Evolutionary conservation across 2,888 invertebrate species (phyloP).

Genomic region (Sinodicranocentrus sp.): DNA sequence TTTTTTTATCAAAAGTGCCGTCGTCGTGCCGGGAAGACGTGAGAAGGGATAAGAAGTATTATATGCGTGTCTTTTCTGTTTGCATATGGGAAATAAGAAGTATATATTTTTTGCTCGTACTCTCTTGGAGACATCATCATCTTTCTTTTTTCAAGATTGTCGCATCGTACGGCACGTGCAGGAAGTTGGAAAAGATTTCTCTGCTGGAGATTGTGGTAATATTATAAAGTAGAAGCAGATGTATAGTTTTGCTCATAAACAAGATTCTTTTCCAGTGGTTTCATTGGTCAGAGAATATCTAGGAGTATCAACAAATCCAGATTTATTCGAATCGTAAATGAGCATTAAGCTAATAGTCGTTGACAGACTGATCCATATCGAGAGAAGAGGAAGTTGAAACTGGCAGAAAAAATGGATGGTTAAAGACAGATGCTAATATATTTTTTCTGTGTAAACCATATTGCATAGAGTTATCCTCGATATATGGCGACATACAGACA

Average conservation of each 20-base stretch:
- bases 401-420: no score
- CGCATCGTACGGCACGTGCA: constrained; percentile 21
- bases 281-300: neutral
- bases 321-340: constrained; percentile 2
- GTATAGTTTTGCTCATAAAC: neutral
- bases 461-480: no score
- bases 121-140: constrained; percentile 5
- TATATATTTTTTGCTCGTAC: neutral
- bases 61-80: neutral
- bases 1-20: constrained; percentile 20
- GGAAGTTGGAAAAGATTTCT: constrained; percentile 16
- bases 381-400: no score
- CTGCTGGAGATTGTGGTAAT: neutral
- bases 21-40: constrained; percentile 24
- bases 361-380: no score
- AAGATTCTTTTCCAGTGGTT: no score
- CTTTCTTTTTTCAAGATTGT: neutral
- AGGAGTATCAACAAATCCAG: neutral
- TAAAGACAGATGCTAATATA: no score
- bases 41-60: constrained; percentile 7
- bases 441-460: no score
- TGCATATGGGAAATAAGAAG: neutral
- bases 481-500: no score
- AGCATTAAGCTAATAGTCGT: neutral
- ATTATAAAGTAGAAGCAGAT: neutral